These are phyloP conservation scores for Mirza zaza DNA, from an alignment of 2,113 vertebrate genomes.

Conservation along the genomic window DNA sequence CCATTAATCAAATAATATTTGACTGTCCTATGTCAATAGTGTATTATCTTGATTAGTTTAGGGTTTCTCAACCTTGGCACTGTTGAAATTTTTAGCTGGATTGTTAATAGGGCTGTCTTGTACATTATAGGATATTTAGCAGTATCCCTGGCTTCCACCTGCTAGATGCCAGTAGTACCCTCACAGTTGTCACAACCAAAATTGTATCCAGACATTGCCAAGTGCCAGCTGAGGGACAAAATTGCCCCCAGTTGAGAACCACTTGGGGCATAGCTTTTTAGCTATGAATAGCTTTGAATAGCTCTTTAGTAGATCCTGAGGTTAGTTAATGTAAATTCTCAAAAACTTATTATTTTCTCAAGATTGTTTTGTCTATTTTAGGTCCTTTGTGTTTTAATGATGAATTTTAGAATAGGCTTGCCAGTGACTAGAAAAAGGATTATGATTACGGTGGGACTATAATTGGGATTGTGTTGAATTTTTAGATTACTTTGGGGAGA, in stretches of 20 bases:
- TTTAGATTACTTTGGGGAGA: not conserved
- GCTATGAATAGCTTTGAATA: not conserved
- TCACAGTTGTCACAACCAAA: not conserved
- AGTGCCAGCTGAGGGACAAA: not conserved
- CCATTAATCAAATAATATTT: not conserved
- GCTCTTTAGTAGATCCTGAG: not conserved
- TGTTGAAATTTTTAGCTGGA: not conserved
- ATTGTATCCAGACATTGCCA: not conserved
- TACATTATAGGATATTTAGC: not conserved
- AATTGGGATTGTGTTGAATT: not conserved
- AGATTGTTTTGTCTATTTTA: not conserved
- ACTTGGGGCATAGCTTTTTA: not conserved
- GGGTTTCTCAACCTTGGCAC: not conserved
- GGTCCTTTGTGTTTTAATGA: not conserved
- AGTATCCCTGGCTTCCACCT: not conserved
- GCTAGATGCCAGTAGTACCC: not conserved
- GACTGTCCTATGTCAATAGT: not conserved
- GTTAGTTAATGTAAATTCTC: not conserved
- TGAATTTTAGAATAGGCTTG: constrained; percentile 12
- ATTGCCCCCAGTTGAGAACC: constrained; percentile 2
- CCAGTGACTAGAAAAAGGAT: not conserved
- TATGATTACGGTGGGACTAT: not conserved
- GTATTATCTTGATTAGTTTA: not conserved
- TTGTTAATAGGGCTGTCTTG: not conserved
- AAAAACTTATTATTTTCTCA: not conserved